A percentile compares a stretch with the other conserved stretches of the same genome.
Conservation (phyloP, 2,888 invertebrate genomes). For the Magallana nippona region DNA sequence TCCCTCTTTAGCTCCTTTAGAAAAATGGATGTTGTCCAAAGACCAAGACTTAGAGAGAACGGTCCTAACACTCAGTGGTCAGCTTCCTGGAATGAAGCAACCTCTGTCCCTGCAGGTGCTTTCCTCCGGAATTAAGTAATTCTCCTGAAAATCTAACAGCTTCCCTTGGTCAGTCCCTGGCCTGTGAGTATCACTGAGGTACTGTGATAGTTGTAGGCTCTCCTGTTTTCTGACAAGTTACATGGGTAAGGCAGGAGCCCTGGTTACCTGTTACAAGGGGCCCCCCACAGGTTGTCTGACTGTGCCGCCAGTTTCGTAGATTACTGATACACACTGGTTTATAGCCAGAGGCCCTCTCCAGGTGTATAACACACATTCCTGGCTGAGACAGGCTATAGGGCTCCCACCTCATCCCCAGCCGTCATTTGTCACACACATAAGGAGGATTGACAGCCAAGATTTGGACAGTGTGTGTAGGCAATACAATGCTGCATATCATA, state of each 20-base stretch:
- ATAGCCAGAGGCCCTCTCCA: not conserved
- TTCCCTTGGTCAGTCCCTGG: too few species aligned
- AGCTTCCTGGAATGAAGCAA: too few species aligned
- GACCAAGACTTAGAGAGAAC: too few species aligned
- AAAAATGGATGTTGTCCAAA: too few species aligned
- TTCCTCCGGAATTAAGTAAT: too few species aligned
- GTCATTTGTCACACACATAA: not conserved
- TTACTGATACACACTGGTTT: not conserved
- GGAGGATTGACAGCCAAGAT: conserved; percentile 3
- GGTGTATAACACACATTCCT: not conserved
- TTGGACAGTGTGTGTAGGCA: not conserved
- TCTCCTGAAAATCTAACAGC: too few species aligned
- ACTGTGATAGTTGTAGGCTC: too few species aligned
- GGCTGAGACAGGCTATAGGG: not conserved
- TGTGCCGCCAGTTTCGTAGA: too few species aligned
- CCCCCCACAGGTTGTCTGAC: not conserved
- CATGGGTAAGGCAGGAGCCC: not conserved
- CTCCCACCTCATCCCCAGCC: not conserved
- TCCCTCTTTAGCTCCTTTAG: too few species aligned
- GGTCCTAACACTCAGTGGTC: too few species aligned
- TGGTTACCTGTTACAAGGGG: not conserved
- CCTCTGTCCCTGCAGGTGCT: too few species aligned
- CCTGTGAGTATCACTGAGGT: too few species aligned
- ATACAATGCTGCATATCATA: not conserved
- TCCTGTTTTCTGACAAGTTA: not conserved